Base-by-base conservation (phyloP, 1,140 invertebrate species). In the Mycetomoellerius zeteki region DNA sequence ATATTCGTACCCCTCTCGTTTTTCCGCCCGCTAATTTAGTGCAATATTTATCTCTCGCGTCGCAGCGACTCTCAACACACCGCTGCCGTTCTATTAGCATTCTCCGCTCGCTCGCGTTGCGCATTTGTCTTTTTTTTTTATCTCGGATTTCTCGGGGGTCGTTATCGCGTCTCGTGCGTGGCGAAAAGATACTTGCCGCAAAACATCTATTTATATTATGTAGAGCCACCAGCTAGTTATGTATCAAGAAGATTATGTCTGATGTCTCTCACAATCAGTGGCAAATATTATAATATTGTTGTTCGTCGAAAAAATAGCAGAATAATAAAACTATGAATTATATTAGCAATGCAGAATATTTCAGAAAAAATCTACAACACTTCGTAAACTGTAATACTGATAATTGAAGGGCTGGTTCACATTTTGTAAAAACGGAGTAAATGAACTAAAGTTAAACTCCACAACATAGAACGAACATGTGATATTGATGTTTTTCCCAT, bases 11-110 rank as follows among this genome's bases (percentile, higher is more conserved):
- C 24, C 19, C 78, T 50, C 52, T 72, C 84, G 21, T 71, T 50
- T 62, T 89, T 76, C 87, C 64, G 62, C 50, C 56, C 37, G 88
- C 86, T 89, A 88, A 89, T 89, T 86, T 89, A 89, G 62, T 64
- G 71, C 88, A 75, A 86, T 62, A 62, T 58, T 73, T 71, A 81
- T 82, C 71, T 33, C 71, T 7, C 67, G 24, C 7, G 52, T 24
- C 72, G 73, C 54, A 43, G 30, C 54, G 8, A 43, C 10, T 43
- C 8, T 8, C 37, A 12, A 1, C 37, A 43, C 8, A n/a, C 12
- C n/a, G 62, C 27, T 56, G 56, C 14, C 76, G 87, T 89, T 89
- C 71, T 89, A 89, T 89, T 86, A 86, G 62, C 69, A 56, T 50
- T 75, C 33, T 14, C 76, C 50, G 30, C 47, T 62, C 30, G 80